phyloP scores from a whole-genome alignment of 2,797 vertebrate species.

The Gallinago nigripennis region DNA sequence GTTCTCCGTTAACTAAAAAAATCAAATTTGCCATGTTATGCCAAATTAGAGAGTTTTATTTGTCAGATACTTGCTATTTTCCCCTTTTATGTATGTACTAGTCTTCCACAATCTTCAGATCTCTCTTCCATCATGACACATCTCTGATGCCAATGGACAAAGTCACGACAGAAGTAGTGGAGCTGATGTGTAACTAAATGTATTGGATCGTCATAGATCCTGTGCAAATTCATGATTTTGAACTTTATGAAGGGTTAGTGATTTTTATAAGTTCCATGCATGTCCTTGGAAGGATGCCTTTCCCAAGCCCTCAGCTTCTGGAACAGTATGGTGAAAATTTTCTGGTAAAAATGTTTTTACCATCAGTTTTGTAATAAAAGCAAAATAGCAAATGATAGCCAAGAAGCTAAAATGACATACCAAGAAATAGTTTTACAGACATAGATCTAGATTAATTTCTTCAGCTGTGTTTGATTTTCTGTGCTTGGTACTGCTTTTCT shows the following conservation, averaged over 20 bases:
- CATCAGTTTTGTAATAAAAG: neutral
- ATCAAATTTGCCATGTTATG: neutral
- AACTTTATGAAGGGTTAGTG: neutral
- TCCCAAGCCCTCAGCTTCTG: neutral
- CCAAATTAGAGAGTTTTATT: neutral
- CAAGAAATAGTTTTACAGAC: neutral
- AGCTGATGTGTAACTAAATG: neutral
- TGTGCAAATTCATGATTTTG: neutral
- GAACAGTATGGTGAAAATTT: neutral
- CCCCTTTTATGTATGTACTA: neutral
- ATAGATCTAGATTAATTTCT: neutral
- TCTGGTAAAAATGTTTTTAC: neutral
- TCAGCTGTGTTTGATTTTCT: neutral
- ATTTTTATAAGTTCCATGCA: neutral
- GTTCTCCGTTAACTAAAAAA: neutral
- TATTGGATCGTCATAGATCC: neutral
- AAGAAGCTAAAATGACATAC: neutral
- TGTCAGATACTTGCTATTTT: neutral
- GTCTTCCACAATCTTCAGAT: neutral
- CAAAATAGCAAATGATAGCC: neutral
- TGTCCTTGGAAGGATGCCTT: neutral
- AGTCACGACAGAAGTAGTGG: neutral
- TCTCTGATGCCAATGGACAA: neutral
- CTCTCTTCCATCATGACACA: neutral
- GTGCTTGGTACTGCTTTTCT: neutral